Evolutionary conservation across 2,113 vertebrate genomes (phyloP), one percentile per base, ranked within the genome.

Genomic region (Pachypanchax playfairii): DNA sequence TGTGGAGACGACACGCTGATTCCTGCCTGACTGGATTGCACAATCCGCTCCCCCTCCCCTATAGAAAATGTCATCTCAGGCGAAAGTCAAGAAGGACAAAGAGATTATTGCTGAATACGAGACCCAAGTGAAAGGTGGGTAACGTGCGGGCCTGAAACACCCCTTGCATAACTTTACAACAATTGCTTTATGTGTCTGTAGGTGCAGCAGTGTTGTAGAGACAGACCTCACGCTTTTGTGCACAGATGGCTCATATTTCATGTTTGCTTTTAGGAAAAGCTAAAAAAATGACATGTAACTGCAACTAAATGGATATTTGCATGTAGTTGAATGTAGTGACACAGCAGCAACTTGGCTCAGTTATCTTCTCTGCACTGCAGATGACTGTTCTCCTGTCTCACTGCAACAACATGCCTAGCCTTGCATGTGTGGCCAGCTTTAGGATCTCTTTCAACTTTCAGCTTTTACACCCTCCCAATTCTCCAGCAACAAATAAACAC

Each of bases 1-100:
- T 62, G 84, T 79, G 75, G 35, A 18, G 53, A 66, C 1, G 65
- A 82, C 65, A 57, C 65, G 33, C 59, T 3, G 57, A 86, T 75
- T 71, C 42, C 65, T 52, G 65, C 63, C 61, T 24, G 68, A 53
- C n/a, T n/a, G 56, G 75, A 72, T 54, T 77, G 73, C 84, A 68
- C 85, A 57, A 73, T 71, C 79, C 58, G 47, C 59, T 55, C 50
- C 53, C 65, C 75, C 67, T 84, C 4, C 36, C 36, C 35, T 4
- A n/a, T n/a, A 11, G 18, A 93, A 89, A 85, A 96, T 96, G 95
- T 94, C 93, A 92, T 94, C 94, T 80, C 95, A 96, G 81, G 91
- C 92, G 73, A 96, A 93, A 93, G 94, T 93, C 89, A 98, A 95
- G 94, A 98, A 98, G 91, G 96, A 98, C 93, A 98, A 98, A 93